Evolutionary conservation across 2,113 vertebrate species (phyloP).

Genomic region (Odocoileus hemionus): DNA sequence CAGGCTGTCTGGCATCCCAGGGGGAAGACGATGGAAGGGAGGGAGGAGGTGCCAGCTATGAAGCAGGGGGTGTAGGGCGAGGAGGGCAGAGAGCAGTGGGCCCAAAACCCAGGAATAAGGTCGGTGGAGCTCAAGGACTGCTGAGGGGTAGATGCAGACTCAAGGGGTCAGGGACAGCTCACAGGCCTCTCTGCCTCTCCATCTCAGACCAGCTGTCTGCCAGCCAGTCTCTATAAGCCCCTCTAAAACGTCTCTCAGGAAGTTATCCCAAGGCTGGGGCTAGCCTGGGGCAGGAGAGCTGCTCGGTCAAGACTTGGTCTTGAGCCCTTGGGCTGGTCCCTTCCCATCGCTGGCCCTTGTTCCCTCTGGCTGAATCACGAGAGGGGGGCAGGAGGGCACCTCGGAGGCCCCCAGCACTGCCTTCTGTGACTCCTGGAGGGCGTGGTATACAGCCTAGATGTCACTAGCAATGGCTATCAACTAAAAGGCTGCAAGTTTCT

Average conservation of each 20-base stretch:
- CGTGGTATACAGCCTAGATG: accelerated
- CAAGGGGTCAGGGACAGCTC: background rate
- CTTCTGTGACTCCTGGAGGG: background rate
- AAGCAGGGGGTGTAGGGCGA: background rate
- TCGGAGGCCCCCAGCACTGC: too few relatives aligned
- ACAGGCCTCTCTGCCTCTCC: background rate
- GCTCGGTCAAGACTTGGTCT: background rate
- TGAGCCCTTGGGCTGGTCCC: background rate
- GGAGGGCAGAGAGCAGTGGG: background rate
- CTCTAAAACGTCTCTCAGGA: background rate
- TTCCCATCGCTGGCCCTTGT: background rate
- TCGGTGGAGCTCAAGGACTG: background rate
- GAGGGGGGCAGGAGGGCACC: too few relatives aligned
- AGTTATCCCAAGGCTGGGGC: background rate
- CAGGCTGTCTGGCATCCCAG: background rate
- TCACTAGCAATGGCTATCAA: background rate
- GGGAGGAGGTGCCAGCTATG: background rate
- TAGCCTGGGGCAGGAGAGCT: background rate
- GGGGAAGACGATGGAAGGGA: background rate
- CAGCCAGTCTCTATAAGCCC: background rate
- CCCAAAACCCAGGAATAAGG: background rate
- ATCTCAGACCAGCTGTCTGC: background rate
- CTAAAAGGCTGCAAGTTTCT: background rate
- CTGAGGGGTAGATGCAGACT: background rate
- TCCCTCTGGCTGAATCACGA: background rate